These are phyloP conservation scores for Trididemnum miniatum DNA, from an alignment of 23 tunicate genomes.

Conservation along the genomic window DNA sequence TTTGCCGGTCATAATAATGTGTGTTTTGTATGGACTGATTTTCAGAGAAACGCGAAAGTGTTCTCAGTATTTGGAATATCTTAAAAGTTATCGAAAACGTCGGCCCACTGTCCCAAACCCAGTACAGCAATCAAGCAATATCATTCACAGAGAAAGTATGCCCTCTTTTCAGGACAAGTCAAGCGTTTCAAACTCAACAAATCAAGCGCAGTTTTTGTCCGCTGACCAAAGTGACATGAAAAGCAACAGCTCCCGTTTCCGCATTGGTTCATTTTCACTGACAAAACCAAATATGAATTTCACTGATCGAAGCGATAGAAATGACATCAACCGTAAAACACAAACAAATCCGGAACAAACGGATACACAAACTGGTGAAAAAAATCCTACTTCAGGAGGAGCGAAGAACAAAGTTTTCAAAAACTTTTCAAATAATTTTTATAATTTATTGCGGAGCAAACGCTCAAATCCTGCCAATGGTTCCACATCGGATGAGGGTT, in stretches of 20 bases:
- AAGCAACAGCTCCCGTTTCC: neutral
- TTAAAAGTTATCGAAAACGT: slow-evolving; percentile 54
- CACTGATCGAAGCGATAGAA: no score
- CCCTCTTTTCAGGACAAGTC: neutral
- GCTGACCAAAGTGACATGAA: neutral
- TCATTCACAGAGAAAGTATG: neutral
- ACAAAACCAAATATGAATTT: neutral
- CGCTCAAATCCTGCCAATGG: no score
- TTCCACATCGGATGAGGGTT: neutral
- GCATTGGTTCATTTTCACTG: neutral
- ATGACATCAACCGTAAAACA: no score
- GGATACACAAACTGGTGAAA: no score
- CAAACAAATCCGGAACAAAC: no score
- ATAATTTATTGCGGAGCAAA: neutral
- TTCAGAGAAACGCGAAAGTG: slow-evolving; percentile 80
- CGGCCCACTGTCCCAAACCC: slow-evolving; percentile 29
- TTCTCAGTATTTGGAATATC: slow-evolving; percentile 78
- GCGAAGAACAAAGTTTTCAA: neutral
- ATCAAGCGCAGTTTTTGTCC: slow-evolving; percentile 3
- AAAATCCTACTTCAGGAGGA: neutral
- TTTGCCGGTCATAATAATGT: slow-evolving; percentile 79
- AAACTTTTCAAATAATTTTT: neutral
- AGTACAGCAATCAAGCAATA: neutral
- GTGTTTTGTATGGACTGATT: slow-evolving; percentile 69
- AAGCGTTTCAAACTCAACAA: neutral